Conservation (phyloP, 2,888 invertebrate genomes). For the Pollenia labialis region DNA sequence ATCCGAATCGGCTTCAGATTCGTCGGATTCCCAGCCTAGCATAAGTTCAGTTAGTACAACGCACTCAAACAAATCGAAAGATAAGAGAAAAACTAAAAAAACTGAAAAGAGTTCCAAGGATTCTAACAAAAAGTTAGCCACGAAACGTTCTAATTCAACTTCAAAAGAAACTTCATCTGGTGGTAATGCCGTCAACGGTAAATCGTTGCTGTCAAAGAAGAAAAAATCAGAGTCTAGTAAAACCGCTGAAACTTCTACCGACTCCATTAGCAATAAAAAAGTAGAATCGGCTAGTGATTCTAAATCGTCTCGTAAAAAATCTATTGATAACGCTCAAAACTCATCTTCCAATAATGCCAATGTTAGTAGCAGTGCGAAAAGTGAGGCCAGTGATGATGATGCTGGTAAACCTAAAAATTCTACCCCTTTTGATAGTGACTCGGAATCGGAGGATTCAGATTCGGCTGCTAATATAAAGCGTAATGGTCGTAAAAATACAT, state of each 20-base stretch:
- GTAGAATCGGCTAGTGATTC: constrained; percentile 36
- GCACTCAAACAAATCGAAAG: constrained; percentile 85
- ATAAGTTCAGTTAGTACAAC: constrained; percentile 90
- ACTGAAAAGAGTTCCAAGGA: constrained; percentile 82
- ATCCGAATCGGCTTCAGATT: constrained; percentile 88
- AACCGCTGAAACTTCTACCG: constrained; percentile 28
- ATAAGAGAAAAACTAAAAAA: constrained; percentile 75
- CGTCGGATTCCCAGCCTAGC: constrained; percentile 88
- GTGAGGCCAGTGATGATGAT: constrained; percentile 80
- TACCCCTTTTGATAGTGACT: constrained; percentile 78
- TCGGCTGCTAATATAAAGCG: constrained; percentile 81
- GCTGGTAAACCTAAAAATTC: constrained; percentile 74
- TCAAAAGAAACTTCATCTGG: constrained; percentile 42
- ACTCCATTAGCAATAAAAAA: constrained; percentile 62
- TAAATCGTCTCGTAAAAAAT: constrained; percentile 74
- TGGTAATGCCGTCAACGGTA: constrained; percentile 76
- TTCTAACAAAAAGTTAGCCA: constrained; percentile 70
- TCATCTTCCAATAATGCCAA: constrained; percentile 66
- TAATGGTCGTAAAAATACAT: constrained; percentile 78
- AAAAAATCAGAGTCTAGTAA: constrained; percentile 65
- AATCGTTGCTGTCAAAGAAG: constrained; percentile 74
- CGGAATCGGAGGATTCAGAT: constrained; percentile 81
- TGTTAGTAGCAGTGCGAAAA: constrained; percentile 73
- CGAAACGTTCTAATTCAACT: constrained; percentile 77
- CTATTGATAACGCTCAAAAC: constrained; percentile 55